Conservation (phyloP, 2,113 vertebrate species). For the Ameiurus melas region DNA sequence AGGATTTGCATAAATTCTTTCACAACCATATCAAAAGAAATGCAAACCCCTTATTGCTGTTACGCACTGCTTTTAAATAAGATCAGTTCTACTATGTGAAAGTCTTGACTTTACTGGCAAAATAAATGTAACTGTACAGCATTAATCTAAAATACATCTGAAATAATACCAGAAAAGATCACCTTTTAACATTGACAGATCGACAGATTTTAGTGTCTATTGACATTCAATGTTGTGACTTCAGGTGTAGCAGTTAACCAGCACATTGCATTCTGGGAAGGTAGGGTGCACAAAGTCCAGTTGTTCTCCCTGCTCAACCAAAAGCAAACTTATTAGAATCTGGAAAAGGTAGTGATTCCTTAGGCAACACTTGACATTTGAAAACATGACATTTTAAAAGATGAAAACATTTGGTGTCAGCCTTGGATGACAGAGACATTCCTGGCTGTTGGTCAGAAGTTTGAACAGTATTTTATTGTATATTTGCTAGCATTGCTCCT, state of each 20-base stretch:
- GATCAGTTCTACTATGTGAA: not conserved
- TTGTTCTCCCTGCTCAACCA: conserved; percentile 56
- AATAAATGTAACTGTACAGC: not conserved
- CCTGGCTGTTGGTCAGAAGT: conserved; percentile 51
- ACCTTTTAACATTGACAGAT: too few relatives aligned
- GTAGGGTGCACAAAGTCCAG: conserved; percentile 53
- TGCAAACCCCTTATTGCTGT: not conserved
- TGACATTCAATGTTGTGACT: conserved; percentile 53
- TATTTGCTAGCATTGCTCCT: conserved; percentile 14
- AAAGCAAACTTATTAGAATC: conserved; percentile 54
- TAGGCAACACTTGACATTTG: conserved; percentile 34
- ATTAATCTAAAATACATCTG: not conserved
- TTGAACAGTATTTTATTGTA: conserved; percentile 30
- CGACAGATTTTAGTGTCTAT: not conserved
- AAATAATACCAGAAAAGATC: not conserved
- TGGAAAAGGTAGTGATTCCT: conserved; percentile 50
- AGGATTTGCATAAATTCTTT: not conserved
- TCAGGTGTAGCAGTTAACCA: conserved; percentile 59
- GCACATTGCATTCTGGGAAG: conserved; percentile 34
- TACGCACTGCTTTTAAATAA: not conserved
- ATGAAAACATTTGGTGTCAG: conserved; percentile 22
- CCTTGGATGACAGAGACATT: conserved; percentile 51
- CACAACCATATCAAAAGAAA: not conserved
- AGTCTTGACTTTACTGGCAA: not conserved
- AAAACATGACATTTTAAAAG: conserved; percentile 19